Conservation (phyloP, 2,113 vertebrate species). For the Orthonyx spaldingii region DNA sequence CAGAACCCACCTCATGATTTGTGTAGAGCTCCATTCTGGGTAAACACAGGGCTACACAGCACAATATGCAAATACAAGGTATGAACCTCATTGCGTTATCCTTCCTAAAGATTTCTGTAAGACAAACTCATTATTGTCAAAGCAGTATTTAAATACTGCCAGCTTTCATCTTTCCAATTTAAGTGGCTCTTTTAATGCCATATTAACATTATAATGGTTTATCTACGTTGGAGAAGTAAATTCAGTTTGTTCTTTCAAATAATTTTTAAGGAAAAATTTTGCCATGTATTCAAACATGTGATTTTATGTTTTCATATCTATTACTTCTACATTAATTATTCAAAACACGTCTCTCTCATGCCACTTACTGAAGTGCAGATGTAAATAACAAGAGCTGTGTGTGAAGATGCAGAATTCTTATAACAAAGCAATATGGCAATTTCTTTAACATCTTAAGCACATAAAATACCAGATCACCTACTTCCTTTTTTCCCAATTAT, state of each 20-base stretch:
- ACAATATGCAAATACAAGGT: background rate
- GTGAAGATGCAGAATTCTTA: background rate
- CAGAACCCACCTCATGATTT: constrained; percentile 15
- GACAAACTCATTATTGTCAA: background rate
- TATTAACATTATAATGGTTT: constrained; percentile 14
- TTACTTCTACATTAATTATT: constrained; percentile 38
- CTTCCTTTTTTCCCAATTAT: background rate
- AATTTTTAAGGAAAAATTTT: background rate
- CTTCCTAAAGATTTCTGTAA: background rate
- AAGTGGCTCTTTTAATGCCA: background rate
- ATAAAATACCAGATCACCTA: background rate
- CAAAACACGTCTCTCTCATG: background rate
- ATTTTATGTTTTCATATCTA: background rate
- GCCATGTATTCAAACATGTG: background rate
- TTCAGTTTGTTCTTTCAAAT: background rate
- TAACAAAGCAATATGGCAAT: background rate
- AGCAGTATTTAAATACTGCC: background rate
- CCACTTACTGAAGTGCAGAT: background rate
- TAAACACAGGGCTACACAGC: background rate
- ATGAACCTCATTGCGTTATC: background rate
- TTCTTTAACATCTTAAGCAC: background rate
- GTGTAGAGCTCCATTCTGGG: background rate
- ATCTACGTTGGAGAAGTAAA: background rate
- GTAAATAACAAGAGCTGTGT: background rate
- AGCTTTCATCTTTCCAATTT: constrained; percentile 22